Percentiles rank a stretch among this genome's conserved stretches.
Conservation (phyloP, 2,113 vertebrate species). For the Epinephelus fuscoguttatus region DNA sequence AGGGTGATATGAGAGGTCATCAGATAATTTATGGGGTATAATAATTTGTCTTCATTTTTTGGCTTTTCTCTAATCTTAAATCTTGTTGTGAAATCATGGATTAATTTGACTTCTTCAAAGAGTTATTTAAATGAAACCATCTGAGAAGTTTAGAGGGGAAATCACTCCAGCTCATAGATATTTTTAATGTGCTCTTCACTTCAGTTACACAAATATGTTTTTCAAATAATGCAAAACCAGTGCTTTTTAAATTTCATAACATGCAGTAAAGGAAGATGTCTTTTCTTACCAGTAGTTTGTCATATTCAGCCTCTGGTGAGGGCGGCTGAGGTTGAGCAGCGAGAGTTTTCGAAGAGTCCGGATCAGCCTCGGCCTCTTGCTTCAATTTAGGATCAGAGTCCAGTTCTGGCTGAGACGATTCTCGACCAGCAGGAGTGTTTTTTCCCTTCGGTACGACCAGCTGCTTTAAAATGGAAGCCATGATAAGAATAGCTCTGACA, state of each 20-base stretch:
- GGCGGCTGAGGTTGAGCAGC: constrained; percentile 74
- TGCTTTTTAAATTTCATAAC: background rate
- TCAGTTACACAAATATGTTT: no score
- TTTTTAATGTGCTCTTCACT: no score
- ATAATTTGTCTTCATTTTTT: no score
- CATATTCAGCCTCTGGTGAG: constrained; percentile 86
- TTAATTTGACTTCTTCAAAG: background rate
- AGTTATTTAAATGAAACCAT: no score
- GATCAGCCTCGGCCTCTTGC: constrained; percentile 8
- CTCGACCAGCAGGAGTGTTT: constrained; percentile 9
- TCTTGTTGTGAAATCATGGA: background rate
- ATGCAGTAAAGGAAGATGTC: background rate
- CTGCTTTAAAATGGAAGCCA: constrained; percentile 73
- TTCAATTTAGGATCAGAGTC: constrained; percentile 29
- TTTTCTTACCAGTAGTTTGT: constrained; percentile 85
- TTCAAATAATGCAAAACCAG: background rate
- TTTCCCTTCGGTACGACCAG: constrained; percentile 59
- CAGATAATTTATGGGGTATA: background rate
- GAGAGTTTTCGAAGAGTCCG: constrained; percentile 23
- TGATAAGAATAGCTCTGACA: constrained; percentile 65
- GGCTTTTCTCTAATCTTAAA: background rate
- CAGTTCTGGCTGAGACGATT: constrained; percentile 10
- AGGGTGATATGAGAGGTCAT: background rate
- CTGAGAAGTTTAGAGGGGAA: no score
- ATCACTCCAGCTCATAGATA: no score